Evolutionary conservation across 1,140 invertebrate genomes (phyloP).

Genomic region (Pentalonia nigronervosa): DNA sequence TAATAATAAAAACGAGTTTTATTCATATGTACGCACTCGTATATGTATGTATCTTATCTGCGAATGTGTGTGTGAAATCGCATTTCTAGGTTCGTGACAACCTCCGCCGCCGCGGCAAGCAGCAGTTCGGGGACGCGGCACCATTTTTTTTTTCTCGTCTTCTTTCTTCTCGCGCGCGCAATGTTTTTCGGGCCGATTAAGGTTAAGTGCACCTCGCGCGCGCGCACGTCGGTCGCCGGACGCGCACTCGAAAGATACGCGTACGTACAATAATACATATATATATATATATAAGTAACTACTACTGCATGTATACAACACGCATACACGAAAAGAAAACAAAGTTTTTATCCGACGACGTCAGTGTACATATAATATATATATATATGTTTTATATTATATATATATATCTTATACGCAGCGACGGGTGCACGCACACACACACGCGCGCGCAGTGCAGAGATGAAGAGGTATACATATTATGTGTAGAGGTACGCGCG

Average conservation of each 20-base stretch:
- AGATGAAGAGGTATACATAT: neutral
- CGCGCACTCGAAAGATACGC: neutral
- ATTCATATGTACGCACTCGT: neutral
- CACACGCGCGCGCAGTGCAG: no score
- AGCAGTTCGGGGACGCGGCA: neutral
- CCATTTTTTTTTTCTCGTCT: slow-evolving; percentile 5
- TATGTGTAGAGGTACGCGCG: no score
- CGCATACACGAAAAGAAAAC: neutral
- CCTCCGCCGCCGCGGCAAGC: neutral
- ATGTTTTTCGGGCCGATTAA: slow-evolving; percentile 39
- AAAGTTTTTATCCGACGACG: neutral
- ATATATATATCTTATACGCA: neutral
- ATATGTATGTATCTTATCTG: neutral
- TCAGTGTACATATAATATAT: neutral
- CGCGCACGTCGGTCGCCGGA: neutral
- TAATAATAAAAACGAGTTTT: slow-evolving; percentile 38
- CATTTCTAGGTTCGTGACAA: slow-evolving; percentile 56
- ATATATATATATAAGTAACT: neutral
- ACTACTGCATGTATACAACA: neutral
- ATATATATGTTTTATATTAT: neutral
- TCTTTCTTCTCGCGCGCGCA: neutral
- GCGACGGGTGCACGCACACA: neutral
- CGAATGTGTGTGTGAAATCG: slow-evolving; percentile 32
- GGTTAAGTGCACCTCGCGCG: slow-evolving; percentile 25
- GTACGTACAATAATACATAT: no score